Conservation (phyloP, 2,888 invertebrate genomes). For the Xanthorhoe designata region DNA sequence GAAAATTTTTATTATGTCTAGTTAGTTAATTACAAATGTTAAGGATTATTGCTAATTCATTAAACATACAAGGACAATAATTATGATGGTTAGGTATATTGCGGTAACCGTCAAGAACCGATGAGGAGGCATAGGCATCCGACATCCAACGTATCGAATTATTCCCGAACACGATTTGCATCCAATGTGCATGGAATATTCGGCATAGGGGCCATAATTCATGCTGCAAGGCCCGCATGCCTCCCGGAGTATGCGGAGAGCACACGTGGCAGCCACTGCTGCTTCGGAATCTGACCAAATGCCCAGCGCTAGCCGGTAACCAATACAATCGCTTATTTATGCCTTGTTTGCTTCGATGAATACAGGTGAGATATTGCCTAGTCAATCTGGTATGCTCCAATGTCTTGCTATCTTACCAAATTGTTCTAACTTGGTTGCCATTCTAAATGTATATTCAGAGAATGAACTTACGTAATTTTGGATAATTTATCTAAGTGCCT, state of each 20-base stretch:
- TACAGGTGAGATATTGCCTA: constrained; percentile 35
- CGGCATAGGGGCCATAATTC: constrained; percentile 79
- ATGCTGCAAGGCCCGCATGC: constrained; percentile 77
- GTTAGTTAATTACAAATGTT: too few species aligned
- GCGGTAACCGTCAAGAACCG: constrained; percentile 40
- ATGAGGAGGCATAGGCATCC: constrained; percentile 54
- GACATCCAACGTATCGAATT: constrained; percentile 62
- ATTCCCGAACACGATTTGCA: constrained; percentile 71
- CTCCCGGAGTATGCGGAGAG: constrained; percentile 76
- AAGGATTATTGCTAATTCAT: neutral
- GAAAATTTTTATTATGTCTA: too few species aligned
- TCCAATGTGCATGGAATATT: constrained; percentile 77
- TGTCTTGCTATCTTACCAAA: neutral
- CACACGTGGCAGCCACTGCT: constrained; percentile 82
- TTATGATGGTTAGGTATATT: constrained; percentile 25
- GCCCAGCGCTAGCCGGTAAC: constrained; percentile 81
- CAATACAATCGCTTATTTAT: constrained; percentile 81
- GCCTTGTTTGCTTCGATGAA: constrained; percentile 55
- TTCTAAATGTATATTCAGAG: neutral
- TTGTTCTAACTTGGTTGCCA: too few species aligned
- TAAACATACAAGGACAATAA: neutral
- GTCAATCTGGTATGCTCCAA: constrained; percentile 19
- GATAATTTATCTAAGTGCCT: constrained; percentile 26
- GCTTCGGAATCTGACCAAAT: constrained; percentile 83
- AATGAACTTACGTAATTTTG: constrained; percentile 15